phyloP scores from a whole-genome alignment of 2,888 invertebrate genomes.

The Drosophila buzzatii region DNA sequence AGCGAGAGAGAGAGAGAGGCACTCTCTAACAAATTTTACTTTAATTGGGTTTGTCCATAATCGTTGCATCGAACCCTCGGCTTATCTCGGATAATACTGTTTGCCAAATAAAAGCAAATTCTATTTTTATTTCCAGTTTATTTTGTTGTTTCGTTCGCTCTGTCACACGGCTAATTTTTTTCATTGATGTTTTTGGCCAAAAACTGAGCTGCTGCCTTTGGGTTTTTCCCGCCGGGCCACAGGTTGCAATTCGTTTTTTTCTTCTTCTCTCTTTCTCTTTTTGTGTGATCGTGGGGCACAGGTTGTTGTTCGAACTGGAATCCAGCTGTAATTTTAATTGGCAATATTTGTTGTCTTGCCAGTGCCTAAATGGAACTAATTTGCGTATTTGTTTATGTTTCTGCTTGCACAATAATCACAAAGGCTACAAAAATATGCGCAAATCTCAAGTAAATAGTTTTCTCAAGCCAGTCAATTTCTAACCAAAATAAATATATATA shows the following conservation, averaged over 20 bases:
- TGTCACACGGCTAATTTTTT: conserved; percentile 28
- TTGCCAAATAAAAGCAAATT: conserved; percentile 81
- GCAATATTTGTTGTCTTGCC: conserved; percentile 30
- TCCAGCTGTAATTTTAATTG: conserved; percentile 34
- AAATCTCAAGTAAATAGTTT: conserved; percentile 18
- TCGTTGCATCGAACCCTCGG: conserved; percentile 83
- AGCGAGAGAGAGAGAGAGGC: not conserved
- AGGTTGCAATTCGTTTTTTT: conserved; percentile 35
- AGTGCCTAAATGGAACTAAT: conserved; percentile 20
- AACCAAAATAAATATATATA: not conserved
- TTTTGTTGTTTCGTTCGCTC: conserved; percentile 31
- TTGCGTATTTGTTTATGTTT: conserved; percentile 26
- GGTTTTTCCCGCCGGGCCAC: conserved; percentile 23
- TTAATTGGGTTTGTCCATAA: conserved; percentile 84
- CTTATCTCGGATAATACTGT: conserved; percentile 83
- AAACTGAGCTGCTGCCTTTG: not conserved
- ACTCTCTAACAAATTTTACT: conserved; percentile 59
- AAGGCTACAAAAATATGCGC: not conserved
- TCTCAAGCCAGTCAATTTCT: conserved; percentile 9
- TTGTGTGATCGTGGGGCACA: conserved; percentile 5
- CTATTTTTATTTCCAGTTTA: conserved; percentile 77
- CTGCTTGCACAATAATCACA: not conserved
- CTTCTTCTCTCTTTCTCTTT: not conserved
- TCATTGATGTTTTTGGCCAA: conserved; percentile 52
- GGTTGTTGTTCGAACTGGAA: conserved; percentile 21